These are phyloP conservation scores for Eupsilia transversa DNA, from an alignment of 2,888 invertebrate species.

Conservation along the genomic window DNA sequence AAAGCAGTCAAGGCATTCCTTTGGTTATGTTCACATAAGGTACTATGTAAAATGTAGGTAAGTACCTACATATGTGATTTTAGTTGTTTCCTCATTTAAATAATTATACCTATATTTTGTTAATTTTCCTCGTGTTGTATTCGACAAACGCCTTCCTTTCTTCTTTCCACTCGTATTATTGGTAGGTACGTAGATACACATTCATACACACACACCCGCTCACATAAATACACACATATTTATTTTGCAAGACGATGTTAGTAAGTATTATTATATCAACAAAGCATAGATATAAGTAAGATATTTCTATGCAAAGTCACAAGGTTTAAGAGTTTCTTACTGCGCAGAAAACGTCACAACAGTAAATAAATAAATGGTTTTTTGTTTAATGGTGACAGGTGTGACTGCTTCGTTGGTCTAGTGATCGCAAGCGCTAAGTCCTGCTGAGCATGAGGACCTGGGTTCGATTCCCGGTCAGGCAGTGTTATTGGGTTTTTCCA, in stretches of 20 bases:
- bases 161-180: neutral
- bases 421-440: neutral
- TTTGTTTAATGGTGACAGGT: neutral
- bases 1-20: constrained; percentile 18
- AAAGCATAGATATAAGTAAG: too few species aligned
- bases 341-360: constrained; percentile 2
- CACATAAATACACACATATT: neutral
- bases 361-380: constrained; percentile 19
- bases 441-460: neutral
- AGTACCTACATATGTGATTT: neutral
- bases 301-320: too few species aligned
- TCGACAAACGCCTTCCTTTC: too few species aligned
- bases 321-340: neutral
- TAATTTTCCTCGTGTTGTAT: constrained; percentile 5
- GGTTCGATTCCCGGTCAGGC: neutral
- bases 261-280: neutral
- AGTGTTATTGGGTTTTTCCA: neutral
- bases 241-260: neutral
- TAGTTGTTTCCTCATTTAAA: constrained; percentile 6
- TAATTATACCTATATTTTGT: neutral
- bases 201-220: too few species aligned
- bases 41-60: neutral
- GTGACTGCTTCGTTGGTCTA: neutral
- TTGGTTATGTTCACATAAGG: constrained; percentile 27
- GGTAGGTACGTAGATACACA: neutral